Evolutionary conservation across 2,888 invertebrate genomes (phyloP).

Genomic region (Clivina fossor): DNA sequence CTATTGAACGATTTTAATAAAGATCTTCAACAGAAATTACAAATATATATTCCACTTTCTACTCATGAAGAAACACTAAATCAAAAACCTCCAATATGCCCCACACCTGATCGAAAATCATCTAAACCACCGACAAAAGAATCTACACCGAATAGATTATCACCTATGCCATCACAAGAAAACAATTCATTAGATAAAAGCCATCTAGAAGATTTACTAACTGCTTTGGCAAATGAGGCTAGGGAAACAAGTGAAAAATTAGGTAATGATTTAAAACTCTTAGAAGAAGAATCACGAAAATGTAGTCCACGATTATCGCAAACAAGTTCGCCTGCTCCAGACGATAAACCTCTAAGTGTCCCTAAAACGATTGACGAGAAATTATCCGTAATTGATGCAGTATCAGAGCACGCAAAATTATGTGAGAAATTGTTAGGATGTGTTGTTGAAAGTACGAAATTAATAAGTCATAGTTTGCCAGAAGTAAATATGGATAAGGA

Average conservation of each 20-base stretch:
- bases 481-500: constrained; percentile 34
- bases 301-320: constrained; percentile 12
- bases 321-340: constrained; percentile 1
- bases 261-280: constrained; percentile 60
- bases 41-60: constrained; percentile 38
- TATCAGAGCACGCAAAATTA: constrained; percentile 55
- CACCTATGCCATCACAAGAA: constrained; percentile 27
- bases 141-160: constrained; percentile 34
- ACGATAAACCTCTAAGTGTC: neutral
- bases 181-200: constrained; percentile 56
- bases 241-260: constrained; percentile 72
- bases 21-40: constrained; percentile 38
- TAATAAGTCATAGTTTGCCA: constrained; percentile 43
- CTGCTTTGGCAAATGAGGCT: constrained; percentile 74
- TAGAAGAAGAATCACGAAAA: constrained; percentile 39
- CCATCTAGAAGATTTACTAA: constrained; percentile 70
- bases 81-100: constrained; percentile 46
- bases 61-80: constrained; percentile 41
- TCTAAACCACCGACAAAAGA: constrained; percentile 35
- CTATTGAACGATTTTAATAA: constrained; percentile 47
- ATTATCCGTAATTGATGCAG: constrained; percentile 52
- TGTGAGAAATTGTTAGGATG: constrained; percentile 56
- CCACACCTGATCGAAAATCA: constrained; percentile 44
- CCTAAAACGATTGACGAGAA: constrained; percentile 36
- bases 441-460: constrained; percentile 48